Base-by-base conservation (phyloP, 2,113 vertebrate genomes). In the Eleginops maclovinus region DNA sequence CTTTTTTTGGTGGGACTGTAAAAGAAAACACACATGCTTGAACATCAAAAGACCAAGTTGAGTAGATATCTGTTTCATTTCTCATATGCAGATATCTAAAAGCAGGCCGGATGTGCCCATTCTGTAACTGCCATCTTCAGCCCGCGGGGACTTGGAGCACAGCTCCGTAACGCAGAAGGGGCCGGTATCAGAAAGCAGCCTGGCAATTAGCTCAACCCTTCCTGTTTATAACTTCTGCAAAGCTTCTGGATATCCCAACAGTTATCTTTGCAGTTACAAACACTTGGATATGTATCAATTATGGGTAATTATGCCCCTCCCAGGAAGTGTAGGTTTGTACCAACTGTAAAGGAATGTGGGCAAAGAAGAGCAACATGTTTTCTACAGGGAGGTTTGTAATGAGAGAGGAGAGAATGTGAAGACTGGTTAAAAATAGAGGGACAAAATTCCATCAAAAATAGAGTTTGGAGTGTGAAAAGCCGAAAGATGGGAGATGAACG, bases 1-100 rank as follows among this genome's bases (percentile, higher is more conserved):
- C 94, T 93, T 92, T 94, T 69, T 65, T 94, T 74, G 91, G 28
- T 4, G 88, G 93, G 81, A 68, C 94, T 94, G 89, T 36, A 22
- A 85, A 69, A 75, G 66, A n/a, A 24, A 79, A 83, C 50, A 85
- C 50, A 85, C 54, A 77, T 87, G 1, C n/a, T 62, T 54, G 15
- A 60, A 69, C 83, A 84, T 80, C 76, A 87, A 83, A 79, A 87
- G 40, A 53, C 21, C 62, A 63, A 36, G n/a, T 79, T 71, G 2
- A 53, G 55, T 4, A 72, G 76, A 82, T 65, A 62, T n/a, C 9
- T 47, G 65, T 80, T 14, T 81, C 22, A 78, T 71, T 44, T 64
- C 12, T 66, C 49, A 54, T 67, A 16, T 40, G 31, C 60, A 79
- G 10, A 62, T 21, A 76, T 12, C 61, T 78, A 46, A 85, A 88